Percentiles rank a stretch among this genome's conserved stretches.
Conservation (phyloP, 2,797 vertebrate genomes). For the Oryzias dopingdopingensis region DNA sequence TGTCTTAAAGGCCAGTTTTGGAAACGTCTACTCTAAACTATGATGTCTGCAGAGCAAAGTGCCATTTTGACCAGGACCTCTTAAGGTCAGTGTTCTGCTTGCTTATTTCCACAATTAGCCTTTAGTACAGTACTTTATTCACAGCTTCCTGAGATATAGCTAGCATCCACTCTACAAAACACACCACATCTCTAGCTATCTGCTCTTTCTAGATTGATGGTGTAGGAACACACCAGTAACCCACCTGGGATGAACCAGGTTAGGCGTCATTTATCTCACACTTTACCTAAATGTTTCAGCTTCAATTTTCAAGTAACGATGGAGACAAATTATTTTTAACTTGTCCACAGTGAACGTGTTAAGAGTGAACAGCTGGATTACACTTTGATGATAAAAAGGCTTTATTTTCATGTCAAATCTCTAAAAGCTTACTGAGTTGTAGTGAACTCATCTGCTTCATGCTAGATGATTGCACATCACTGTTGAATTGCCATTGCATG, state of each 20-base stretch:
- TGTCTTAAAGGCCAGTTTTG: conserved; percentile 63
- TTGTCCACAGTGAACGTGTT: conserved; percentile 25
- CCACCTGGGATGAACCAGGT: conserved; percentile 8
- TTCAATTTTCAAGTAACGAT: background rate
- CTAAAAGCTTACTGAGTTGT: conserved; percentile 10
- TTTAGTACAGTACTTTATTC: conserved; percentile 67
- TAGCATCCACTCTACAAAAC: conserved; percentile 60
- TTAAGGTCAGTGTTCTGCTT: conserved; percentile 8
- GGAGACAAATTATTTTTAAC: background rate
- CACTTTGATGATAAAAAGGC: conserved; percentile 19
- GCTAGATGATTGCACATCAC: conserved; percentile 6
- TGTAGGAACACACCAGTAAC: conserved; percentile 42
- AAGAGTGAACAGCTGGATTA: conserved; percentile 28
- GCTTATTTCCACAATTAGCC: conserved; percentile 52
- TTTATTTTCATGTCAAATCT: background rate
- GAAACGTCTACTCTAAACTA: conserved; percentile 28
- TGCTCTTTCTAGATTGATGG: conserved; percentile 49
- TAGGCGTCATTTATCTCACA: background rate
- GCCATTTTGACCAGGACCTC: background rate
- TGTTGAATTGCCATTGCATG: conserved; percentile 10
- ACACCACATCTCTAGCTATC: conserved; percentile 66
- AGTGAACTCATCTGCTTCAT: conserved; percentile 2
- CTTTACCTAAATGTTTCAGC: background rate
- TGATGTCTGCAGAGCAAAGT: background rate
- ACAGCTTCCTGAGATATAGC: conserved; percentile 80